These are phyloP conservation scores for Lepus timidus DNA, from an alignment of 2,113 vertebrate genomes.

Conservation along the genomic window DNA sequence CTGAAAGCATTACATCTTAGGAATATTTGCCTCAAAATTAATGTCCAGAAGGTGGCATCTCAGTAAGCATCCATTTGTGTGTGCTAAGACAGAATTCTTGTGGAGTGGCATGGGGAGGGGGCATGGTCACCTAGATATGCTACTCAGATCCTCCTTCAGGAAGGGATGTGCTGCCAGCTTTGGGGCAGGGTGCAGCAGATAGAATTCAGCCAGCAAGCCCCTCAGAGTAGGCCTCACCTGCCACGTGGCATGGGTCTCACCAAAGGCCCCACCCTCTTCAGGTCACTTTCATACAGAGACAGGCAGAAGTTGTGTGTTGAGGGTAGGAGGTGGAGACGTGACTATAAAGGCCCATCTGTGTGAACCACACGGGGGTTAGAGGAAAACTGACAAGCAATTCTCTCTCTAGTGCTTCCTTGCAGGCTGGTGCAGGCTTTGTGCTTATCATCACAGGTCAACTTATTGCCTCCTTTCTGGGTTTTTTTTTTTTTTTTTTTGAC, in stretches of 20 bases:
- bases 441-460: background rate
- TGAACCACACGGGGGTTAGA: rapidly evolving
- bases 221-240: background rate
- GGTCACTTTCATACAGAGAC: no score
- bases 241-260: background rate
- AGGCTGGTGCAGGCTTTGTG: background rate
- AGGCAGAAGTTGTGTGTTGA: background rate
- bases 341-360: background rate
- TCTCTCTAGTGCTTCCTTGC: background rate
- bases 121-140: background rate
- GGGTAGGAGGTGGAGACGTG: no score
- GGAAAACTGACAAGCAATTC: background rate
- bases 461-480: background rate
- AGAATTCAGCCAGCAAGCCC: rapidly evolving
- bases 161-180: background rate
- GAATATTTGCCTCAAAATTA: constrained; percentile 8
- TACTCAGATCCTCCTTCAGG: background rate
- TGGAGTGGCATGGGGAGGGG: no score
- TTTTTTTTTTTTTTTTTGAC: no score
- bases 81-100: background rate
- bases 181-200: background rate
- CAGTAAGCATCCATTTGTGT: background rate
- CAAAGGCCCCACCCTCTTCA: rapidly evolving
- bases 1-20: background rate
- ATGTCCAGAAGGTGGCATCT: background rate